These are phyloP conservation scores for Percopsis transmontana DNA, from an alignment of 2,113 vertebrate genomes.

Conservation along the genomic window DNA sequence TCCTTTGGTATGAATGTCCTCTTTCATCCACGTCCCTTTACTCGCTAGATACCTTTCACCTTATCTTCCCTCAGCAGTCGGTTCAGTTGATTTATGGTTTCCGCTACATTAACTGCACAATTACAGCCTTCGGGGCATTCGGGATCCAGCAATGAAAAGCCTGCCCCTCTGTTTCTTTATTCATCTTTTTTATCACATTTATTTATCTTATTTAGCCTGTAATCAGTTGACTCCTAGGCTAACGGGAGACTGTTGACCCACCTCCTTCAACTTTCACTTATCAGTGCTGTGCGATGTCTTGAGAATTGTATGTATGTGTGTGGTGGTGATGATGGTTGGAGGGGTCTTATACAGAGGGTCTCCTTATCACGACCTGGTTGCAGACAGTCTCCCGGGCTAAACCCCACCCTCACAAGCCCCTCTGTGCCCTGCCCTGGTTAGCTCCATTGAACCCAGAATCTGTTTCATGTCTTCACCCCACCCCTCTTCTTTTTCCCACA, in stretches of 20 bases:
- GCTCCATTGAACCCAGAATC: slow-evolving; percentile 15
- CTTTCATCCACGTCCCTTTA: background rate
- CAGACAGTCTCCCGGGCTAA: slow-evolving; percentile 7
- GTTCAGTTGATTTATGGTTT: background rate
- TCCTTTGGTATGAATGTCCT: background rate
- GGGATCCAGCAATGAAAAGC: background rate
- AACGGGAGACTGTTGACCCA: slow-evolving; percentile 11
- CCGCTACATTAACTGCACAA: background rate
- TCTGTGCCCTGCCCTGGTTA: background rate
- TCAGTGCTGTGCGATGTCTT: slow-evolving; percentile 3
- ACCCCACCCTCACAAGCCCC: slow-evolving; percentile 12
- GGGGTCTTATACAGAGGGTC: background rate
- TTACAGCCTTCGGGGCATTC: background rate
- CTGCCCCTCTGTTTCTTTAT: background rate
- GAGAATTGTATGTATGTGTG: background rate
- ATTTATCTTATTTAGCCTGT: too few species aligned
- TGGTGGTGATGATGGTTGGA: too few species aligned
- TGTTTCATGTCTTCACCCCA: slow-evolving; percentile 22
- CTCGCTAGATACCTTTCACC: background rate
- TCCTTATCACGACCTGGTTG: slow-evolving; percentile 18
- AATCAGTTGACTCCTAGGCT: slow-evolving; percentile 20
- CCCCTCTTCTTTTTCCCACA: slow-evolving; percentile 5
- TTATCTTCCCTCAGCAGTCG: slow-evolving; percentile 1
- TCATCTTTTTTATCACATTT: too few species aligned
- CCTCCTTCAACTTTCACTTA: slow-evolving; percentile 20